phyloP scores from a whole-genome alignment of 2,888 invertebrate genomes.

The Ornithoptera priamus region DNA sequence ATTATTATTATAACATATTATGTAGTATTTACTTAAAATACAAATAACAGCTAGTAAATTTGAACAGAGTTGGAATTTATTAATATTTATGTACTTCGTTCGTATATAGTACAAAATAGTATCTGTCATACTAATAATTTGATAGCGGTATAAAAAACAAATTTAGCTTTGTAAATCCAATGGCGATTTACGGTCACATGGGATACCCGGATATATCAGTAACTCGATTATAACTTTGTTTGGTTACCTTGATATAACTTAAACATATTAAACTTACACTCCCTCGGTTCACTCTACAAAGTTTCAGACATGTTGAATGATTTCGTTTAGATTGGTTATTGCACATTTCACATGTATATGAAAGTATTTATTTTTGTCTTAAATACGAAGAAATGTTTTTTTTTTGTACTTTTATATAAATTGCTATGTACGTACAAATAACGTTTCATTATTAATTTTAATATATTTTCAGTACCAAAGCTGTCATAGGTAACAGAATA shows the following conservation, averaged over 20 bases:
- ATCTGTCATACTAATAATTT: too few species aligned
- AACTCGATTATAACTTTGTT: slow-evolving; percentile 6
- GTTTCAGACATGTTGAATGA: neutral
- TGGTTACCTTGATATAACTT: slow-evolving; percentile 11
- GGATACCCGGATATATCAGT: neutral
- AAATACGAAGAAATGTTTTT: neutral
- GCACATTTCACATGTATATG: too few species aligned
- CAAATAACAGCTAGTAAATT: too few species aligned
- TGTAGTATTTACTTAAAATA: too few species aligned
- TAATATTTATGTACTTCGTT: too few species aligned
- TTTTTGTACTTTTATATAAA: neutral
- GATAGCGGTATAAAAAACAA: too few species aligned
- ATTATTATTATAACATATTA: too few species aligned
- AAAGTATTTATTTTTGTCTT: too few species aligned
- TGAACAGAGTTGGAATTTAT: too few species aligned
- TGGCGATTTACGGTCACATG: neutral
- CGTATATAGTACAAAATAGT: too few species aligned
- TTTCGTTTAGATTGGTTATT: neutral
- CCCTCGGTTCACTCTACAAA: neutral
- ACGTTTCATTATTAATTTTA: neutral
- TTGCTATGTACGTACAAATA: neutral
- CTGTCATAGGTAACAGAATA: too few species aligned
- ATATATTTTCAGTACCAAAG: too few species aligned
- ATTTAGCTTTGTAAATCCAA: neutral
- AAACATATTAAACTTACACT: slow-evolving; percentile 15